Evolutionary conservation across 2,797 vertebrate genomes (phyloP).

Genomic region (Adelosebastes latens): DNA sequence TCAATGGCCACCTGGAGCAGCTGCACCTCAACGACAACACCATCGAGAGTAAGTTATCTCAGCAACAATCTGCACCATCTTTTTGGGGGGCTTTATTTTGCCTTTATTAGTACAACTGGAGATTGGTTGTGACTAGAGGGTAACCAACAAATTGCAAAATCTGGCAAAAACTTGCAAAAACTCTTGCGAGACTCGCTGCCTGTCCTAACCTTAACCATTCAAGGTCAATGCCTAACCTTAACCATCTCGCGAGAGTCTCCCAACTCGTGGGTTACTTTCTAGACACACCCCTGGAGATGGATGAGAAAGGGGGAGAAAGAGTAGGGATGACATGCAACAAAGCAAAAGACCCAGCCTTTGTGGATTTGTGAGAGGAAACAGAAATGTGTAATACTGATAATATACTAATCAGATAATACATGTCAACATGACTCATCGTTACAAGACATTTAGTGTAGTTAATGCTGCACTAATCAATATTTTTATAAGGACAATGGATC

Average conservation of each 20-base stretch:
- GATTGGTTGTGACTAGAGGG: rapidly evolving
- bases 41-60: constrained; percentile 90
- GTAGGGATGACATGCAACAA: too few species aligned
- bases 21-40: constrained; percentile 96
- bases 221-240: too few species aligned
- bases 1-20: constrained; percentile 91
- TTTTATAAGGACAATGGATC: background rate
- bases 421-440: background rate
- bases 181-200: too few species aligned
- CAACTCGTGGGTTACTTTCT: too few species aligned
- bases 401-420: background rate
- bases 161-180: too few species aligned
- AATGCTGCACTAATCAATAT: background rate
- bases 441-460: background rate
- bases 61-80: background rate
- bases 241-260: too few species aligned
- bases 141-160: too few species aligned
- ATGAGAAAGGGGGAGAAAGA: too few species aligned
- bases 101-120: too few species aligned
- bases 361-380: background rate
- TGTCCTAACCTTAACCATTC: too few species aligned
- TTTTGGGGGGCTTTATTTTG: background rate
- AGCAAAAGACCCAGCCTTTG: too few species aligned
- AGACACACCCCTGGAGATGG: too few species aligned
- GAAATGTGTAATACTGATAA: background rate